Base-by-base conservation (phyloP, 2,113 vertebrate genomes). In the Emydura subglobosa region DNA sequence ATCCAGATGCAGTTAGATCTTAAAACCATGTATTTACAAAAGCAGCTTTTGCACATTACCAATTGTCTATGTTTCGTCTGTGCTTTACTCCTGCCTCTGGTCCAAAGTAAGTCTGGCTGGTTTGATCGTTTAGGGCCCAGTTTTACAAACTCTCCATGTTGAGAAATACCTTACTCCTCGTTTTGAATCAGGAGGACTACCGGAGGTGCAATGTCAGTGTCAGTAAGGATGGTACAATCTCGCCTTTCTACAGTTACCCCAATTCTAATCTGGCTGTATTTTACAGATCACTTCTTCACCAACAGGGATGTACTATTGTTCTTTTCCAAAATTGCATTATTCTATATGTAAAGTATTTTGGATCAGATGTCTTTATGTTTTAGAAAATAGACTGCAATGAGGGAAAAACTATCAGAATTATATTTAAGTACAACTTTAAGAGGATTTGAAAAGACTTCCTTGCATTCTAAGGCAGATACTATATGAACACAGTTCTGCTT, bases 1-100 rank as follows among this genome's bases (percentile, higher is more conserved):
- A 94, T 74, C 65, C 96, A 96, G 94, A 96, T 97, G 93, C 89
- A 89, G 96, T 79, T 88, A 85, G 53, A 94, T 93, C 81, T 93
- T 85, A 94, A 95, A 86, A 96, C 95, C 93, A 94, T 0, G 3
- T 93, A 92, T 96, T 97, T 88, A 95, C 1, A 0, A 85, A 97
- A 97, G 65, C 87, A 92, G 57, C 79, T 85, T 95, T 97, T 93
- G 65, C 85, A 96, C 86, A 94, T 89, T 92, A 72, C 4, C 16
- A 53, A 91, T 57, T 92, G 81, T 85, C 65, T 83, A 39, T n/a
- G 89, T 68, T 44, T 34, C 83, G 59, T 53, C 76, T 65, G 79
- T 25, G 90, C 59, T 49, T 87, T 54, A 31, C 54, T 86, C 68
- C 47, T 85, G 47, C 42, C 92, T 57, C 44, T 59, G 59, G 19